Evolutionary conservation across 2,113 vertebrate genomes (phyloP), one percentile per base, ranked within the genome.

Genomic region (Aramus guarauna): DNA sequence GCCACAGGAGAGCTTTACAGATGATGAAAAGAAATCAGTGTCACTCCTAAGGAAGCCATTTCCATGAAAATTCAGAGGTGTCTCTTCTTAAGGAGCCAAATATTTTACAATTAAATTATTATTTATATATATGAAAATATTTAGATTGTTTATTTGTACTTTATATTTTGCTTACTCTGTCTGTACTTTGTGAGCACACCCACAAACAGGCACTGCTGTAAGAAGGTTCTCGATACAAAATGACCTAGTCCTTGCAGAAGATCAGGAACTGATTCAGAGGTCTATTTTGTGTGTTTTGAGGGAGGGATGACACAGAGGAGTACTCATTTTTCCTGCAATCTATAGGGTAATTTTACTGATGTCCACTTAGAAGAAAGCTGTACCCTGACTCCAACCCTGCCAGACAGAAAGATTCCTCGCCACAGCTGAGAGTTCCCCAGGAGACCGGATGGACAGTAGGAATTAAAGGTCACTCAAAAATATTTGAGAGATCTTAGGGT

Each of bases 201-300:
- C 66, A 37, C 43, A 43, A 60, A 37, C 29, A 47, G 63, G 32
- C 55, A 23, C 3, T n/a, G 39, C 72, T 85, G 36, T 82, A 36
- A 43, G 41, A 45, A 50, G 21, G 47, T 37, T 64, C 45, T 68
- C 55, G 7, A 12, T 10, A 23, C 11, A 80, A 59, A 45, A 34
- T 0, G 2, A 75, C 47, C 15, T 22, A 79, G 69, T 76, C 58
- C 52, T 85, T 78, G 59, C 92, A 88, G 83, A 19, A 86, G 58
- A 78, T 63, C 48, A 82, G 72, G 69, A 96, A 93, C 76, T 94
- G 86, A 47, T 85, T 91, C 96, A 97, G 90, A 88, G 75, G 68
- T 53, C 52, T 53, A 41, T 34, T 29, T 32, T 11, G 19, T 24
- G 36, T 4, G 3, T 9, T 88, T 21, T 12, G 11, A 26, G 55